phyloP scores from a whole-genome alignment of 2,797 vertebrate species.

The Picus viridis region DNA sequence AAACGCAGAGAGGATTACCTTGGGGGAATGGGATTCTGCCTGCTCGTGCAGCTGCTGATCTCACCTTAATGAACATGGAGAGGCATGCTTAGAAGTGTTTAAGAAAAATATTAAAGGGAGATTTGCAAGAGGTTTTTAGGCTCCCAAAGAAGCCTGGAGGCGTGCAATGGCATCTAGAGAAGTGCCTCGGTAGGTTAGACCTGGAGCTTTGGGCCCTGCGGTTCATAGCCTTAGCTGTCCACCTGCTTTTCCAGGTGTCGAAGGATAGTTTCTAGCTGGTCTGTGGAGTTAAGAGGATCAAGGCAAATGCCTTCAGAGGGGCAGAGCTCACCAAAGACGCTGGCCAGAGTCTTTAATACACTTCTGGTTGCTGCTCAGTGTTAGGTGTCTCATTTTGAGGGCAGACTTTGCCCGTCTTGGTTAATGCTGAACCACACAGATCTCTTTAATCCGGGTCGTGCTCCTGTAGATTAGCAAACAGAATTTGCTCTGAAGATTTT shows the following conservation, averaged over 20 bases:
- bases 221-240: background rate
- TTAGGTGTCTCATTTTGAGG: background rate
- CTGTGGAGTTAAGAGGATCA: background rate
- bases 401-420: slow-evolving; percentile 1
- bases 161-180: background rate
- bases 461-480: slow-evolving; percentile 46
- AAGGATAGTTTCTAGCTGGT: background rate
- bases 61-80: slow-evolving; percentile 44
- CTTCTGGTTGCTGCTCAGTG: background rate
- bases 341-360: background rate
- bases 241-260: background rate
- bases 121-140: slow-evolving; percentile 40
- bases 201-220: background rate
- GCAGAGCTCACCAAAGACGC: background rate
- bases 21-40: slow-evolving; percentile 62
- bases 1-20: slow-evolving; percentile 42
- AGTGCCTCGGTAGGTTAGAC: background rate
- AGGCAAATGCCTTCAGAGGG: background rate
- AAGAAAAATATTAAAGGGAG: slow-evolving; percentile 35
- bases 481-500: slow-evolving; percentile 42
- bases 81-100: slow-evolving; percentile 46
- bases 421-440: slow-evolving; percentile 53
- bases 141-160: background rate
- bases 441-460: slow-evolving; percentile 56
- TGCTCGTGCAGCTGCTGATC: slow-evolving; percentile 56